A percentile compares a stretch with the other conserved stretches of the same genome.
Conservation (phyloP, 2,113 vertebrate species). For the Cephalopholis sonnerati region DNA sequence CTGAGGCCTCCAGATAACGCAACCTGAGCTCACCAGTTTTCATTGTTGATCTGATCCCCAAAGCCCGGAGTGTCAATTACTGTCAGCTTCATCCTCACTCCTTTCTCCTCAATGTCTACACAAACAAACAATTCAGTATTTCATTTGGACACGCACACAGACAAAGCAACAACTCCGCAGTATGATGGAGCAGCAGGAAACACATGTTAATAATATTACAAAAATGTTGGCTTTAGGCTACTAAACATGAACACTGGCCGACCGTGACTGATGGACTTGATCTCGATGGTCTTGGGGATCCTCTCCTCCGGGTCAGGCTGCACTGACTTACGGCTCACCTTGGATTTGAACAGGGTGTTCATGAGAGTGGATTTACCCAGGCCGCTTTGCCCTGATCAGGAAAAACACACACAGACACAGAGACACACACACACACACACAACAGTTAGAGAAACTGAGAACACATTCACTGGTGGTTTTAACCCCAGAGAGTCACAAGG, state of each 20-base stretch:
- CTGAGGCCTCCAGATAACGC: background rate
- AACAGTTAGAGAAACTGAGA: constrained; percentile 17
- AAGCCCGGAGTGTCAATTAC: constrained; percentile 98
- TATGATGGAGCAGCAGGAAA: background rate
- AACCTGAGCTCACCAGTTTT: constrained; percentile 91
- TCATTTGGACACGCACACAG: background rate
- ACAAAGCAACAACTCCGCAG: background rate
- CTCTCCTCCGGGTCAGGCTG: constrained; percentile 90
- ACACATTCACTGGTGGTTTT: background rate
- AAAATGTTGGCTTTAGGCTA: background rate
- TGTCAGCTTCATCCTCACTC: constrained; percentile 97
- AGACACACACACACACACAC: background rate
- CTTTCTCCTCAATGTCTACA: constrained; percentile 97
- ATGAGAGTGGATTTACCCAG: constrained; percentile 98
- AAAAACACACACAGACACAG: constrained; percentile 13
- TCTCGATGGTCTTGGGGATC: constrained; percentile 98
- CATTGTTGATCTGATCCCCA: constrained; percentile 99
- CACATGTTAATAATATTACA: background rate
- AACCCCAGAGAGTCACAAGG: background rate
- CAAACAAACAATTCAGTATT: background rate
- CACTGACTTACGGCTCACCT: constrained; percentile 96
- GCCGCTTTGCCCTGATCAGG: constrained; percentile 92
- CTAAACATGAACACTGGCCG: constrained; percentile 19
- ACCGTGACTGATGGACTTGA: constrained; percentile 98
- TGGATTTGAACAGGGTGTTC: constrained; percentile 99